Percentiles rank a stretch among this genome's conserved stretches.
Conservation (phyloP, 2,113 vertebrate species). For the Pituophis catenifer region DNA sequence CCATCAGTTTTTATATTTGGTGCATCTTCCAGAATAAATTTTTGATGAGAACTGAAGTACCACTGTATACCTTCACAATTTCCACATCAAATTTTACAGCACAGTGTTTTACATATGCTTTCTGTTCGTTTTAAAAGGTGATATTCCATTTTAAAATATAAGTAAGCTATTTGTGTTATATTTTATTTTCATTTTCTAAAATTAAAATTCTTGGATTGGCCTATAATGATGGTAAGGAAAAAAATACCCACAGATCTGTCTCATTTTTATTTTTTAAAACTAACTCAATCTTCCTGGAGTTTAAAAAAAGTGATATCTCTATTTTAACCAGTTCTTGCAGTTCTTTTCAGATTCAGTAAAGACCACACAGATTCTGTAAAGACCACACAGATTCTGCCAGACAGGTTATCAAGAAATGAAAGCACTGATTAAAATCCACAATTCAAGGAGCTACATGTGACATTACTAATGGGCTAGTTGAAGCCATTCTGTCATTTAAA, state of each 20-base stretch:
- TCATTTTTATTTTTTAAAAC: neutral
- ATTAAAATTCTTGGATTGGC: neutral
- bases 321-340: neutral
- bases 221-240: neutral
- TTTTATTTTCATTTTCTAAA: neutral
- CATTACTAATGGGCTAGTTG: conserved; percentile 16
- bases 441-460: neutral
- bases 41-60: neutral
- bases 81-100: too few species aligned
- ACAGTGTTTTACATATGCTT: neutral
- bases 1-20: neutral
- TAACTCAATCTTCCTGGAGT: conserved; percentile 6
- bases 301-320: neutral
- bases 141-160: neutral
- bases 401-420: conserved; percentile 9
- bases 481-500: conserved; percentile 32
- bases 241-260: neutral
- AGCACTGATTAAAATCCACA: conserved; percentile 25
- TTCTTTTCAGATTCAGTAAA: conserved; percentile 16
- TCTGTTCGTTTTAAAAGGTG: neutral
- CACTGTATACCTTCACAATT: neutral
- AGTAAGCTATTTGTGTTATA: neutral
- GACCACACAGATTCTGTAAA: conserved; percentile 28
- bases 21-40: neutral
- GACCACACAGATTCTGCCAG: conserved; percentile 22